Evolutionary conservation across 2,797 vertebrate species (phyloP).

Genomic region (Heliangelus exortis): DNA sequence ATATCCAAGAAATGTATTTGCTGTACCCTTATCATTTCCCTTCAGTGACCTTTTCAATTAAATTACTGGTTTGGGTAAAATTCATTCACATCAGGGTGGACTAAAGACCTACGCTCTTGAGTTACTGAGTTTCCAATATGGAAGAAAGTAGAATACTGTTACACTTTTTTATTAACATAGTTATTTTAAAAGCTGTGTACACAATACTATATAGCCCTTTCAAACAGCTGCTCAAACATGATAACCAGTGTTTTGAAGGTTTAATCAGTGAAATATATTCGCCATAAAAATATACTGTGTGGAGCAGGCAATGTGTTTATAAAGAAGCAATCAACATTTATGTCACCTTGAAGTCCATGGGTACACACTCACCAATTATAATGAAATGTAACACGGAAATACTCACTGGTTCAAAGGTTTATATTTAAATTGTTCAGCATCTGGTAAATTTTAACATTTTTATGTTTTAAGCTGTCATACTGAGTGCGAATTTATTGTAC

Average conservation of each 20-base stretch:
- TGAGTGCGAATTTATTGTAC: slow-evolving; percentile 7
- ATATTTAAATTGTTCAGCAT: slow-evolving; percentile 20
- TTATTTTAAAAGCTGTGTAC: background rate
- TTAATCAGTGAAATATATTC: slow-evolving; percentile 17
- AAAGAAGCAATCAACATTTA: slow-evolving; percentile 17
- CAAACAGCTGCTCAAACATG: background rate
- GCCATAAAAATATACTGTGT: slow-evolving; percentile 3
- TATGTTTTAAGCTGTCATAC: slow-evolving; percentile 23
- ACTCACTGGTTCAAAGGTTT: background rate
- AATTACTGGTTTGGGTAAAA: background rate
- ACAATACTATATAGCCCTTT: background rate
- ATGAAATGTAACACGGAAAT: slow-evolving; percentile 13
- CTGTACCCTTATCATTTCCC: background rate
- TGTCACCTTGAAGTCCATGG: slow-evolving; percentile 12
- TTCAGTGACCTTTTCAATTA: background rate
- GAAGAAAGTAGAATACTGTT: background rate
- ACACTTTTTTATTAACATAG: background rate
- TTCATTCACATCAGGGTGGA: background rate
- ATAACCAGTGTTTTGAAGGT: slow-evolving; percentile 2
- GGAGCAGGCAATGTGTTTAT: background rate
- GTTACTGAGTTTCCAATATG: background rate
- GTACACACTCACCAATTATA: background rate
- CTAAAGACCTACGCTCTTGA: background rate
- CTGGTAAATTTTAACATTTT: slow-evolving; percentile 44
- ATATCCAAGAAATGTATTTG: background rate